Conservation (phyloP, 2,797 vertebrate genomes). For the Chelon auratus region DNA sequence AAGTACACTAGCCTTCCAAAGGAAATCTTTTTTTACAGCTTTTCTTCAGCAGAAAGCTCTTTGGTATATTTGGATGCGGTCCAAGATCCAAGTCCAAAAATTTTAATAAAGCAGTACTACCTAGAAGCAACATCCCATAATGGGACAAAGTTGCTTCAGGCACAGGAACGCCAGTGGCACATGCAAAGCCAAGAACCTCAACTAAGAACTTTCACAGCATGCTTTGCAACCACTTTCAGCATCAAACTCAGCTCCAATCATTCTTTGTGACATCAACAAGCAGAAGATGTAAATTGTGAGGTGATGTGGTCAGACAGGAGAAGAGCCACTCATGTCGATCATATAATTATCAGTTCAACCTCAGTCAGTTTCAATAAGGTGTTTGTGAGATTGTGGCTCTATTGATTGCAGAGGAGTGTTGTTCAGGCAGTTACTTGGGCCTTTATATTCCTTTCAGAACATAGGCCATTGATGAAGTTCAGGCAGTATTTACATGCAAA, state of each 20-base stretch:
- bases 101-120: conserved; percentile 33
- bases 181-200: not conserved
- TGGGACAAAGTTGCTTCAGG: conserved; percentile 17
- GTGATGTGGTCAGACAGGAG: not conserved
- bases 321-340: not conserved
- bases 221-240: not conserved
- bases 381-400: too few relatives aligned
- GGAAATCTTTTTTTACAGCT: not conserved
- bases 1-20: not conserved
- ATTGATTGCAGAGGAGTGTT: too few relatives aligned
- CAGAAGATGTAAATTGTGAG: not conserved
- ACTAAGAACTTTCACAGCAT: not conserved
- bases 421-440: too few relatives aligned
- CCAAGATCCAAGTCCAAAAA: conserved; percentile 26
- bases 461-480: too few relatives aligned
- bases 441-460: too few relatives aligned
- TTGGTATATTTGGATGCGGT: conserved; percentile 24
- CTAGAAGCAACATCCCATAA: conserved; percentile 32
- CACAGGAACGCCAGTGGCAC: conserved; percentile 2
- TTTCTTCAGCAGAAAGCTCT: conserved; percentile 14
- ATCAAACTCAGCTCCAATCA: not conserved
- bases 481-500: too few relatives aligned
- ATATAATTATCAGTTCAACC: not conserved
- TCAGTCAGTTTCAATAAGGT: too few relatives aligned
- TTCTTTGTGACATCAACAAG: not conserved